Base-by-base conservation (phyloP, 2,113 vertebrate genomes). In the Microcebus lehilahytsara region DNA sequence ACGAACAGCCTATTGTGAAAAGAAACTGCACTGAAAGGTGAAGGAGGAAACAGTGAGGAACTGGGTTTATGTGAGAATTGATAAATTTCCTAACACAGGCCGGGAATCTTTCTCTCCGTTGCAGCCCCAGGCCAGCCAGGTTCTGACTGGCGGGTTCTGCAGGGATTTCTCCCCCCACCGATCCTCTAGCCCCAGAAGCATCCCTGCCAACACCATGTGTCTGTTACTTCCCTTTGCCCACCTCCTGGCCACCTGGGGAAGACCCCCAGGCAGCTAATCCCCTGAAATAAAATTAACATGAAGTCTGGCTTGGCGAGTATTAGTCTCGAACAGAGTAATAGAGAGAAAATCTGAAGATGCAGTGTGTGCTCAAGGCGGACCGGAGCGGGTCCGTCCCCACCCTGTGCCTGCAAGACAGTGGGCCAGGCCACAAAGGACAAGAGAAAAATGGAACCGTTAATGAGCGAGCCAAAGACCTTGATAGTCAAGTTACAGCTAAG, bases 401-500 rank as follows among this genome's bases (percentile, higher is more conserved):
- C 74, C 6, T n/a, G 12, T 9, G 34, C 90, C 86, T 49, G 84
- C 30, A 46, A 92, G 96, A 88, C 91, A 32, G 17, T 12, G 23
- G 80, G 0, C 0, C 6, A 0, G 0, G 64, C 86, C 74, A 92
- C 90, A 88, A 84, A 91, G 16, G 34, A 90, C 94, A 88, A 71
- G 74, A 84, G 96, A 66, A 92, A 78, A 34, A 0, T 20, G 94
- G 34, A 74, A 13, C 89, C 23, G 46, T 60, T 96, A 97, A 89
- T 71, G 97, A 95, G 94, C 11, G 14, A 85, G 81, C 94, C 94
- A 98, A 77, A 98, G 92, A 83, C 87, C 51, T 46, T 85, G 99
- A 99, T 98, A 99, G 99, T 99, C 98, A 98, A 99, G 98, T 97
- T 97, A 96, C 98, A 98, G 97, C 98, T 98, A 98, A 98, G 0